phyloP scores from a whole-genome alignment of 2,888 invertebrate species.

The Synanthedon tipuliformis region DNA sequence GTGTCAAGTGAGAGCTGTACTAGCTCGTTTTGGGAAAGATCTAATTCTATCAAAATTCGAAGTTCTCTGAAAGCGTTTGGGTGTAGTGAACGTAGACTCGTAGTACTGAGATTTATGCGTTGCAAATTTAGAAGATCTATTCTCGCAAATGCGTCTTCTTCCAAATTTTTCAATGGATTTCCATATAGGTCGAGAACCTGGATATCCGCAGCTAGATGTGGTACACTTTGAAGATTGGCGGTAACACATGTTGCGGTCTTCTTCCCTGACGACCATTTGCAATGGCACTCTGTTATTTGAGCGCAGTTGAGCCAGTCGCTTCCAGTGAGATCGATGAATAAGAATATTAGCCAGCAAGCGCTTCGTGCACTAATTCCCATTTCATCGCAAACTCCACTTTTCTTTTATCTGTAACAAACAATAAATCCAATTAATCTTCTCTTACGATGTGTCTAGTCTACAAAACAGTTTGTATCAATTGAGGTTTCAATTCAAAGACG shows the following conservation, averaged over 20 bases:
- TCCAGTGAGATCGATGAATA: slow-evolving; percentile 35
- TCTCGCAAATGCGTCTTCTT: slow-evolving; percentile 81
- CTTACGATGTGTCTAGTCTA: background rate
- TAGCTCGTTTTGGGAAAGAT: slow-evolving; percentile 85
- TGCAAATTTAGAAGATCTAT: slow-evolving; percentile 86
- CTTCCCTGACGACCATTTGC: slow-evolving; percentile 93
- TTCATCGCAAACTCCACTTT: slow-evolving; percentile 32
- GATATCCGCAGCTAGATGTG: slow-evolving; percentile 65
- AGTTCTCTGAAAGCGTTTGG: slow-evolving; percentile 86
- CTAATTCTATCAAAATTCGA: slow-evolving; percentile 86
- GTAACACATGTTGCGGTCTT: slow-evolving; percentile 87
- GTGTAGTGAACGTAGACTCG: slow-evolving; percentile 79
- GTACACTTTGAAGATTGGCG: slow-evolving; percentile 79
- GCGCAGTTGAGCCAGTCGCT: slow-evolving; percentile 89
- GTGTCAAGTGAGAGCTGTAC: slow-evolving; percentile 80
- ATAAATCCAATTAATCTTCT: background rate
- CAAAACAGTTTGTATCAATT: slow-evolving; percentile 3
- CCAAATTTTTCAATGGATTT: slow-evolving; percentile 79
- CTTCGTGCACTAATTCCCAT: slow-evolving; percentile 51
- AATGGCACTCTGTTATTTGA: slow-evolving; percentile 77
- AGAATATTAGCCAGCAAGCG: slow-evolving; percentile 30
- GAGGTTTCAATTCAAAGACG: slow-evolving; percentile 6
- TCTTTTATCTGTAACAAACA: slow-evolving; percentile 40
- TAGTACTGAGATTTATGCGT: slow-evolving; percentile 81
- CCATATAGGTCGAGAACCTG: slow-evolving; percentile 83